A percentile compares a stretch with the other conserved stretches of the same genome.
phyloP scores from a whole-genome alignment of 1,140 invertebrate species.

The Drosophila rhopaloa region DNA sequence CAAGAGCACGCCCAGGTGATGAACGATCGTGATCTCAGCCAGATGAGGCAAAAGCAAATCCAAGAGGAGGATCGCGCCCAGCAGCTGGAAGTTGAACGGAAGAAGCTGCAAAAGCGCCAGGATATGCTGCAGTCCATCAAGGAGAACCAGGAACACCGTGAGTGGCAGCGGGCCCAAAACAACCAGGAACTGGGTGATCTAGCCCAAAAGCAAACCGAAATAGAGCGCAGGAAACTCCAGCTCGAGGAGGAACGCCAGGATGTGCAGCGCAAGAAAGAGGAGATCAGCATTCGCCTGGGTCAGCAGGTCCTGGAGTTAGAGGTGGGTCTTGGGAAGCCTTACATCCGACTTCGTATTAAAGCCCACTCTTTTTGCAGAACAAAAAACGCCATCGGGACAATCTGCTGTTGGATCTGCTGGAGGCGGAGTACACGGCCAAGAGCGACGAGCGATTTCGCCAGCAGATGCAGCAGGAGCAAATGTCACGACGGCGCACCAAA shows the following conservation, averaged over 20 bases:
- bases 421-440: slow-evolving; percentile 67
- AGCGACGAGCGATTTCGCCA: slow-evolving; percentile 60
- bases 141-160: slow-evolving; percentile 18
- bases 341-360: not conserved
- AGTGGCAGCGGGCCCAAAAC: slow-evolving; percentile 8
- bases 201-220: slow-evolving; percentile 17
- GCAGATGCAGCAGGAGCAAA: slow-evolving; percentile 55
- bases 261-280: slow-evolving; percentile 33
- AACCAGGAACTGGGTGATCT: slow-evolving; percentile 17
- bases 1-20: slow-evolving; percentile 28
- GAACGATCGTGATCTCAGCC: slow-evolving; percentile 45
- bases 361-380: slow-evolving; percentile 14
- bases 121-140: slow-evolving; percentile 47
- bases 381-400: slow-evolving; percentile 50
- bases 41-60: slow-evolving; percentile 46
- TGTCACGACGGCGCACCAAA: slow-evolving; percentile 39
- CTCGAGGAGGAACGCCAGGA: slow-evolving; percentile 17
- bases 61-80: slow-evolving; percentile 43
- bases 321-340: slow-evolving; percentile 12
- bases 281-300: slow-evolving; percentile 55
- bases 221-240: slow-evolving; percentile 8
- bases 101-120: slow-evolving; percentile 35
- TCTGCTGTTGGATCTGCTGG: slow-evolving; percentile 58
- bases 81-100: slow-evolving; percentile 13
- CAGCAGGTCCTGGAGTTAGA: slow-evolving; percentile 52